Evolutionary conservation across 2,797 vertebrate species (phyloP).

Genomic region (Molossus molossus): DNA sequence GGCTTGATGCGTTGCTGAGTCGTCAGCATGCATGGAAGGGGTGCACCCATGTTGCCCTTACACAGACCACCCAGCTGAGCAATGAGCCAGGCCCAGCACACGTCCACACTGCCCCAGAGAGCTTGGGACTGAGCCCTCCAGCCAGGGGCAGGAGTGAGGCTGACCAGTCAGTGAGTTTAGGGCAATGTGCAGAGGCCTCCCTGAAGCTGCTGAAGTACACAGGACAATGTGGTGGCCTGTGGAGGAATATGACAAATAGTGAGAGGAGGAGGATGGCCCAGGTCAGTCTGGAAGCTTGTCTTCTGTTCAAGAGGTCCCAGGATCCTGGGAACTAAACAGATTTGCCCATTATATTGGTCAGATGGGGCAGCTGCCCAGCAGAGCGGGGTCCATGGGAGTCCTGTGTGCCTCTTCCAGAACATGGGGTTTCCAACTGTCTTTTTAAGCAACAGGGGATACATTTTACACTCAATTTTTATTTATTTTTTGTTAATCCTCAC

Average conservation of each 20-base stretch:
- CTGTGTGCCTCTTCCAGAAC: not conserved
- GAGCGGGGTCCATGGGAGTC: not conserved
- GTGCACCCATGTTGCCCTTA: accelerated
- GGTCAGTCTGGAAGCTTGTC: not conserved
- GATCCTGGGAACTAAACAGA: not conserved
- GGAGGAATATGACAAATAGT: not conserved
- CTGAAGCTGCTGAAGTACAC: not conserved
- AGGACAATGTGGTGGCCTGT: not conserved
- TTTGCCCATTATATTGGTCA: not conserved
- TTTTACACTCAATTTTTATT: not conserved
- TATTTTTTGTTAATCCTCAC: no score
- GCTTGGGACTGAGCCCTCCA: not conserved
- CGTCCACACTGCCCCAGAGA: no score
- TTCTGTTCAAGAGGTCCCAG: not conserved
- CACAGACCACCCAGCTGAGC: no score
- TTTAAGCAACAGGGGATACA: not conserved
- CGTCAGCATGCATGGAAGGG: not conserved
- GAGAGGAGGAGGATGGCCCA: not conserved
- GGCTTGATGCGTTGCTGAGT: not conserved
- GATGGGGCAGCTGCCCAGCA: not conserved
- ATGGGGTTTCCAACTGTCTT: not conserved
- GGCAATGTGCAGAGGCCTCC: not conserved
- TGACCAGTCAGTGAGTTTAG: not conserved
- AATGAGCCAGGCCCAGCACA: not conserved
- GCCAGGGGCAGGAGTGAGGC: not conserved